Evolutionary conservation across 2,113 vertebrate genomes (phyloP), one percentile per base, ranked within the genome.

Genomic region (Quiscalus mexicanus): DNA sequence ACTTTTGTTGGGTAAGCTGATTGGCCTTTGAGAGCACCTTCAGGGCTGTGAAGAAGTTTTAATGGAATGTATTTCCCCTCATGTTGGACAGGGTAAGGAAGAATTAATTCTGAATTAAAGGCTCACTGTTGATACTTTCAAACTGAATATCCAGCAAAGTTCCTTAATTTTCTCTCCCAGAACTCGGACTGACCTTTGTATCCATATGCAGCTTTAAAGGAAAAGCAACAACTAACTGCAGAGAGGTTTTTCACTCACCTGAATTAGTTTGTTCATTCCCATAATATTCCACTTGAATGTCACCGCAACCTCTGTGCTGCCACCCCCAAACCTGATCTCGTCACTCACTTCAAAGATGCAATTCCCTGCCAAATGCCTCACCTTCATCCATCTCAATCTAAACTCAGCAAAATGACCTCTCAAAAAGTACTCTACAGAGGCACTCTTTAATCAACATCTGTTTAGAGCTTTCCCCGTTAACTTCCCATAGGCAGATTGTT

Each of bases 341-440:
- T 84, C 89, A 89, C 84, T 74, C 67, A 92, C 90, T 95, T 97
- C 91, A 95, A 83, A 95, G 93, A 81, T 88, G 71, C 83, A 94
- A 73, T 96, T 87, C 42, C 37, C 75, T 96, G 96, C 80, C 92
- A 94, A 71, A 94, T 49, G 35, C 88, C 93, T 95, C 93, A 70
- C 77, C 88, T 70, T 97, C 94, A 96, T 97, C 96, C 89, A 83
- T 98, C 95, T 97, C 84, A 95, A 95, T 96, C 95, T 94, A 93
- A 91, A 96, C 89, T 78, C 92, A 93, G 84, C 39, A 95, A 94
- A 95, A 96, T 91, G 75, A 95, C 80, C 89, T 95, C 69, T 84
- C 58, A 44, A 94, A 97, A 96, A 85, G 82, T 80, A 93, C 63
- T 92, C 87, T 96, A 65, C 95, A 95, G 93, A 97, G 95, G 88